Percentiles rank a stretch among this genome's conserved stretches.
Evolutionary conservation across 2,113 vertebrate genomes (phyloP).

Genomic region (Carassius gibelio): DNA sequence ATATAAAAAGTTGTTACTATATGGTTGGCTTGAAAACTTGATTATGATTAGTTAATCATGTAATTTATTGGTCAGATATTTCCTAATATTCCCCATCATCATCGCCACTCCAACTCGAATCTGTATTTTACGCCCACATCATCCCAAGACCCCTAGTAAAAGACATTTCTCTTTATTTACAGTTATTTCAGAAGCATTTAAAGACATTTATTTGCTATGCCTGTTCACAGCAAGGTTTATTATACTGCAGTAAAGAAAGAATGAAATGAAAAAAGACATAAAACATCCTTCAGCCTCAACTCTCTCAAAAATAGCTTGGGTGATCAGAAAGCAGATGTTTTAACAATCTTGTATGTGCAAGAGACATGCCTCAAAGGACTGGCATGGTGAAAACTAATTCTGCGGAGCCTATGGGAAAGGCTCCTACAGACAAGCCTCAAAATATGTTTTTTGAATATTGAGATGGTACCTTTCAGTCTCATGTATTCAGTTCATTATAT

Average conservation of each 20-base stretch:
- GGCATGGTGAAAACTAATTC: slow-evolving; percentile 19
- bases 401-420: not conserved
- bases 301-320: not conserved
- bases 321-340: slow-evolving; percentile 21
- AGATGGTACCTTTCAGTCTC: not conserved
- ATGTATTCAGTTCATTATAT: not conserved
- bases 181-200: not conserved
- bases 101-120: not conserved
- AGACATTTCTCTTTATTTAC: not conserved
- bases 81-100: not conserved
- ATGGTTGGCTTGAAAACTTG: not conserved
- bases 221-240: not conserved
- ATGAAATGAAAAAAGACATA: slow-evolving; percentile 11
- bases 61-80: not conserved
- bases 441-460: not conserved
- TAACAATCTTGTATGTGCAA: not conserved
- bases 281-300: not conserved
- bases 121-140: not conserved
- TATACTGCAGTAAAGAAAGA: not conserved
- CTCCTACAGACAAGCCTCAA: not conserved
- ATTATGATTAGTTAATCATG: not conserved
- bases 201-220: not conserved
- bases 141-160: not conserved
- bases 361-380: not conserved
- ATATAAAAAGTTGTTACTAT: not conserved